Base-by-base conservation (phyloP, 2,797 vertebrate genomes). In the Threskiornis aethiopicus region DNA sequence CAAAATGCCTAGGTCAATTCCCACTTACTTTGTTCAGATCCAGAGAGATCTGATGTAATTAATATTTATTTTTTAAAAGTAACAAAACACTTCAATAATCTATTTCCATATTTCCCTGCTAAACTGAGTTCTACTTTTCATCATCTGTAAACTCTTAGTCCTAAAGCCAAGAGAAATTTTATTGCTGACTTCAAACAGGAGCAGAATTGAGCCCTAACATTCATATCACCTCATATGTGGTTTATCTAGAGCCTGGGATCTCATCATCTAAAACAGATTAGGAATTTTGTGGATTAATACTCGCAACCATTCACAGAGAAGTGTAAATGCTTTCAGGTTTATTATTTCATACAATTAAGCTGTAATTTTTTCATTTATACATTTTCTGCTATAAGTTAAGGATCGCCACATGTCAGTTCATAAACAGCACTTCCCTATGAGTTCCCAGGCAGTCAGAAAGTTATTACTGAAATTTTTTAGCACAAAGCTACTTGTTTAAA, bases 111-210 rank as follows among this genome's bases (percentile, higher is more conserved):
- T 87, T 93, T 93, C 58, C 57, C 42, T 52, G 46, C 42, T 78
- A 33, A 71, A 5, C 25, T 57, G 83, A 91, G 20, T 80, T 83
- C 78, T 73, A 73, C 57, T 87, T 69, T 82, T 89, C 89, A 93
- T 97, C 93, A 96, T 95, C 87, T 96, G 90, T 57, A 86, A 94
- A 37, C 79, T 84, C 83, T 94, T 89, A 93, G 80, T 78, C 69
- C 62, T 84, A 70, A 84, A 93, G 72, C 83, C 83, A 80, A 86
- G 70, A 83, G 51, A 84, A 93, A 47, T 90, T 96, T 97, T 91
- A 93, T 85, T 95, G 82, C 89, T 89, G 58, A 94, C 95, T 96
- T 97, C 89, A 95, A 94, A 95, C 84, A 73, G 90, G 79, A 97
- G 94, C 89, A 95, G 92, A 93, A 91, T 91, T 84, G 59, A 61